These are phyloP conservation scores for Passer domesticus DNA, from an alignment of 2,113 vertebrate genomes.

Conservation along the genomic window DNA sequence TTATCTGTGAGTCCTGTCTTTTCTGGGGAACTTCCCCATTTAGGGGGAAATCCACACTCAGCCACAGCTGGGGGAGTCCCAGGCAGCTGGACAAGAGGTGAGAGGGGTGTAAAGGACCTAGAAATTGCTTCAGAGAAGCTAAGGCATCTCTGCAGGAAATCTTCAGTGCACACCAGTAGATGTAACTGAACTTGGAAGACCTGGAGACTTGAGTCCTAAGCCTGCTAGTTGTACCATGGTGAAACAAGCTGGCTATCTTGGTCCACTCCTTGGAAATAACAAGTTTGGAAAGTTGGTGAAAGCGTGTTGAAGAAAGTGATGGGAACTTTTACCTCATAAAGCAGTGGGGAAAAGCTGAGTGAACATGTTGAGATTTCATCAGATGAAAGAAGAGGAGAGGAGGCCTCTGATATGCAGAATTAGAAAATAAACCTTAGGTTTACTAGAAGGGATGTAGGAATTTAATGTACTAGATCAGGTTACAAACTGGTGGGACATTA, in stretches of 20 bases:
- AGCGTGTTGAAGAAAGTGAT: not conserved
- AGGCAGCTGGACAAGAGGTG: conserved; percentile 15
- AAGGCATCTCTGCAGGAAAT: not conserved
- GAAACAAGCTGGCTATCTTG: not conserved
- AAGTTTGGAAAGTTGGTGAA: not conserved
- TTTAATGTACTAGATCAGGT: not conserved
- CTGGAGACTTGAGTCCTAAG: not conserved
- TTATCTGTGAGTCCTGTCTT: not conserved
- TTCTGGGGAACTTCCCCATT: conserved; percentile 47
- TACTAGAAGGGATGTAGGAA: not conserved
- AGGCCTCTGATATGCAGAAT: not conserved
- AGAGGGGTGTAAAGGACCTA: not conserved
- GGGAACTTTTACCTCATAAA: not conserved
- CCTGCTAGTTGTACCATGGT: not conserved
- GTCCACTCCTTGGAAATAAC: not conserved
- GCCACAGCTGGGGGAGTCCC: conserved; percentile 38
- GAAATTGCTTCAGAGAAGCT: not conserved
- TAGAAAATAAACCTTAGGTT: not conserved
- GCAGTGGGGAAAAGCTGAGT: not conserved
- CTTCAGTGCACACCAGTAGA: not conserved
- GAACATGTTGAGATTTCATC: not conserved
- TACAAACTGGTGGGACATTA: not conserved
- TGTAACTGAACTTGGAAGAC: not conserved
- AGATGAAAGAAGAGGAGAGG: not conserved
- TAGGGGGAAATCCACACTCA: conserved; percentile 55